phyloP scores from a whole-genome alignment of 1,140 invertebrate genomes.

The Ruditapes philippinarum region DNA sequence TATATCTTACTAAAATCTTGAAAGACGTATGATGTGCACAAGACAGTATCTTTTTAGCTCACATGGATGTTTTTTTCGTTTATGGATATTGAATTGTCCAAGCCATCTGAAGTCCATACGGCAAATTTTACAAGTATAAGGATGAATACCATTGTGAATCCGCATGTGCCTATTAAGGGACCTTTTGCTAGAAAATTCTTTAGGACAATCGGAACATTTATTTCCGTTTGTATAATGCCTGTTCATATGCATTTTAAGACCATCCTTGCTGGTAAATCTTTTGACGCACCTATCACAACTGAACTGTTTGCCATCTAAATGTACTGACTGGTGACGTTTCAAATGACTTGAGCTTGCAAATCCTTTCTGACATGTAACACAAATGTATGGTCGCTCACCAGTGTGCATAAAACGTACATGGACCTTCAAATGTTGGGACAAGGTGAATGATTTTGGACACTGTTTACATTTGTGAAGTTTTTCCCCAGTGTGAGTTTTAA shows the following conservation, averaged over 20 bases:
- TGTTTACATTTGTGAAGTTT: background rate
- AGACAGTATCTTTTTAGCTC: too few species aligned
- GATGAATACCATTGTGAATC: background rate
- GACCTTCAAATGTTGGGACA: background rate
- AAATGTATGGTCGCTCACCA: background rate
- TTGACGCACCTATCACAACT: background rate
- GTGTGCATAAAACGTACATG: background rate
- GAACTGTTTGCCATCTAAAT: background rate
- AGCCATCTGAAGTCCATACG: background rate
- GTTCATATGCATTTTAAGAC: background rate
- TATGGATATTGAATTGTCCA: background rate
- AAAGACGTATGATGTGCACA: too few species aligned
- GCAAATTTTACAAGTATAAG: conserved; percentile 4
- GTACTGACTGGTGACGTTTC: background rate
- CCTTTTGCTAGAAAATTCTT: background rate
- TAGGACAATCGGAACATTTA: background rate
- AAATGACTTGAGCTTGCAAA: background rate
- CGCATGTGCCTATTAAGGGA: background rate
- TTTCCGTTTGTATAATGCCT: background rate
- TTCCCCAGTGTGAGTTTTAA: background rate
- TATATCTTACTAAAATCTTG: too few species aligned
- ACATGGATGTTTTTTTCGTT: too few species aligned
- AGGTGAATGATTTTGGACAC: background rate
- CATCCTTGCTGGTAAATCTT: background rate
- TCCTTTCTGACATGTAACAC: background rate